phyloP scores from a whole-genome alignment of 2,888 invertebrate species.

The Prosapia bicincta region DNA sequence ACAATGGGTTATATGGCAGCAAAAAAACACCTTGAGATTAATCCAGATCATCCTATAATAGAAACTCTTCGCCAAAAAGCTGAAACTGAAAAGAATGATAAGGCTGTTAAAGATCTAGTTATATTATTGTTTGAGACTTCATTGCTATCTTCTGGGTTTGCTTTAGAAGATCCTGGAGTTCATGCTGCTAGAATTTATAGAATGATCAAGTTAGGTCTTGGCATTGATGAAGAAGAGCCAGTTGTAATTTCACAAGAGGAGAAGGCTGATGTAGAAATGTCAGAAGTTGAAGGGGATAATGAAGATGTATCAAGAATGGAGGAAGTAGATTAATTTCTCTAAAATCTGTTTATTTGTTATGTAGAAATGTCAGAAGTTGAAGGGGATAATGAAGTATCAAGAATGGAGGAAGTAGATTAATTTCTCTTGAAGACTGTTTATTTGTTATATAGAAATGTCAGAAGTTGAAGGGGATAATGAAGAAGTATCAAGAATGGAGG shows the following conservation, averaged over 20 bases:
- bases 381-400: slow-evolving; percentile 84
- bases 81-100: slow-evolving; percentile 96
- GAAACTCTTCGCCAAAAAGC: slow-evolving; percentile 88
- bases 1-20: slow-evolving; percentile 99
- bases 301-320: slow-evolving; percentile 98
- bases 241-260: slow-evolving; percentile 68
- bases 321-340: slow-evolving; percentile 97
- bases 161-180: slow-evolving; percentile 90
- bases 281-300: slow-evolving; percentile 73
- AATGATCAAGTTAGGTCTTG: slow-evolving; percentile 98
- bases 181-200: slow-evolving; percentile 95
- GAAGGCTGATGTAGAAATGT: slow-evolving; percentile 63
- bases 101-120: slow-evolving; percentile 96
- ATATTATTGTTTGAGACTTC: slow-evolving; percentile 95
- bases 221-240: slow-evolving; percentile 93
- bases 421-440: too few species aligned
- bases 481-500: slow-evolving; percentile 98
- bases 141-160: slow-evolving; percentile 93
- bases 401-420: slow-evolving; percentile 99
- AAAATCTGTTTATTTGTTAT: too few species aligned
- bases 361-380: slow-evolving; percentile 71
- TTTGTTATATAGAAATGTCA: slow-evolving; percentile 71
- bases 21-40: slow-evolving; percentile 98
- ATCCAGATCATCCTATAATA: slow-evolving; percentile 92
- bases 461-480: slow-evolving; percentile 79